Percentiles rank a stretch among this genome's conserved stretches.
Evolutionary conservation across 2,113 vertebrate species (phyloP).

Genomic region (Edolisoma coerulescens): DNA sequence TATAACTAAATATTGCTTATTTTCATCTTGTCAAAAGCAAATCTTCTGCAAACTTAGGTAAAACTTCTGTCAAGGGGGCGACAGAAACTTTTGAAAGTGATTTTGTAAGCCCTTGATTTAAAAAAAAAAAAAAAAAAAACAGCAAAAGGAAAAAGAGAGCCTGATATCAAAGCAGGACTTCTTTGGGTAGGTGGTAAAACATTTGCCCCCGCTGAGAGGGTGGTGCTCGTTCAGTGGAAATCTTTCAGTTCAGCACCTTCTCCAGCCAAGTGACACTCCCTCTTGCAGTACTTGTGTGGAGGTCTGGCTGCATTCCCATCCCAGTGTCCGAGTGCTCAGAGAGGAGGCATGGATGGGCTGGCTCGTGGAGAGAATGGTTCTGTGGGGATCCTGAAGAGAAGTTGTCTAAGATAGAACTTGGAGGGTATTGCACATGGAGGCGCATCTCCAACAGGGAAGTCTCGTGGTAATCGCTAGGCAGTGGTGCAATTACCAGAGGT

Average conservation of each 20-base stretch:
- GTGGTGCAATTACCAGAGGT: background rate
- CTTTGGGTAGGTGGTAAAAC: slow-evolving; percentile 14
- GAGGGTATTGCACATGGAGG: fast-evolving
- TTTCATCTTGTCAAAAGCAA: slow-evolving; percentile 40
- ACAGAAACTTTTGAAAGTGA: slow-evolving; percentile 53
- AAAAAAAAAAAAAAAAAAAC: too few species aligned
- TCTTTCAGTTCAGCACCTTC: background rate
- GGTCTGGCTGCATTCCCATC: background rate
- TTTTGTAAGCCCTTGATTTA: slow-evolving; percentile 10
- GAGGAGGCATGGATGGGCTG: background rate
- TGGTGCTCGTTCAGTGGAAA: slow-evolving; percentile 14
- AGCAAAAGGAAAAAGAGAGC: background rate
- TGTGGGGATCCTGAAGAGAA: background rate
- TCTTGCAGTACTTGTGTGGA: background rate
- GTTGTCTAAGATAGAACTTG: background rate
- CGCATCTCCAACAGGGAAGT: background rate
- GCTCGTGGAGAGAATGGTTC: background rate
- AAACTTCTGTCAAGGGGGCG: background rate
- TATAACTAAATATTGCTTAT: slow-evolving; percentile 47
- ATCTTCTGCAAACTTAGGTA: background rate
- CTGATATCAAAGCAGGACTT: slow-evolving; percentile 9
- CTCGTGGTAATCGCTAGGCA: fast-evolving
- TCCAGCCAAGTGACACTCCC: background rate
- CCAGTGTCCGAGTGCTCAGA: background rate
- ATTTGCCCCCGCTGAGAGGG: background rate